Conservation (phyloP, 2,888 invertebrate genomes). For the Eustalomyia histrio region DNA sequence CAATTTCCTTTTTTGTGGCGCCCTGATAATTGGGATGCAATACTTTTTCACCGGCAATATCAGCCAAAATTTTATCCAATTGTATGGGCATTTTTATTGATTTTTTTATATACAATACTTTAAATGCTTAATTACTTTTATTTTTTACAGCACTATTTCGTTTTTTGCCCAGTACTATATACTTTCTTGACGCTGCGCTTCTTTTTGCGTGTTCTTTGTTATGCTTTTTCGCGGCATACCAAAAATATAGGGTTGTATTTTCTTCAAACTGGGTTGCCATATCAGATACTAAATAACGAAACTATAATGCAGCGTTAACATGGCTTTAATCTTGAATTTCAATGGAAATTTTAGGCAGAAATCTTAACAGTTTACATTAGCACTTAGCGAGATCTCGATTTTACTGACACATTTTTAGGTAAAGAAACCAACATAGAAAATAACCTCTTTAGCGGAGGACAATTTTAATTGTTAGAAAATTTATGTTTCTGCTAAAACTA, state of each 20-base stretch:
- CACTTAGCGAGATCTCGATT: too few relatives aligned
- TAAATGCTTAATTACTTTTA: background rate
- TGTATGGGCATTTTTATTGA: conserved; percentile 75
- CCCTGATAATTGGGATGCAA: conserved; percentile 74
- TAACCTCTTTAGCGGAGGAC: too few relatives aligned
- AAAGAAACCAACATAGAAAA: too few relatives aligned
- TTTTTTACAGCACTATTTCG: conserved; percentile 29
- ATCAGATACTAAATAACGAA: too few relatives aligned
- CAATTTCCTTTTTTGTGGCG: conserved; percentile 74
- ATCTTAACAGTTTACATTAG: too few relatives aligned
- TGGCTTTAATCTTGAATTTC: too few relatives aligned
- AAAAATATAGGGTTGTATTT: conserved; percentile 23
- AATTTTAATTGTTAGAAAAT: too few relatives aligned
- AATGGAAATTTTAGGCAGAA: too few relatives aligned
- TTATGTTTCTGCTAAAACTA: too few relatives aligned
- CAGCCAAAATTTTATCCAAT: conserved; percentile 76
- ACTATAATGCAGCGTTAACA: too few relatives aligned
- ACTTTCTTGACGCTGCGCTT: conserved; percentile 53
- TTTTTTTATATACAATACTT: conserved; percentile 18
- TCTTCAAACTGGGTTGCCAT: background rate
- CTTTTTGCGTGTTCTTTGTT: conserved; percentile 51
- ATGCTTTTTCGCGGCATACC: conserved; percentile 47
- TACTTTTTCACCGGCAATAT: conserved; percentile 76
- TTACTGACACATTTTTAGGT: too few relatives aligned
- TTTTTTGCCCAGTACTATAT: conserved; percentile 23